These are phyloP conservation scores for Sinocyclocheilus anophthalmus DNA, from an alignment of 2,113 vertebrate species.

Conservation along the genomic window DNA sequence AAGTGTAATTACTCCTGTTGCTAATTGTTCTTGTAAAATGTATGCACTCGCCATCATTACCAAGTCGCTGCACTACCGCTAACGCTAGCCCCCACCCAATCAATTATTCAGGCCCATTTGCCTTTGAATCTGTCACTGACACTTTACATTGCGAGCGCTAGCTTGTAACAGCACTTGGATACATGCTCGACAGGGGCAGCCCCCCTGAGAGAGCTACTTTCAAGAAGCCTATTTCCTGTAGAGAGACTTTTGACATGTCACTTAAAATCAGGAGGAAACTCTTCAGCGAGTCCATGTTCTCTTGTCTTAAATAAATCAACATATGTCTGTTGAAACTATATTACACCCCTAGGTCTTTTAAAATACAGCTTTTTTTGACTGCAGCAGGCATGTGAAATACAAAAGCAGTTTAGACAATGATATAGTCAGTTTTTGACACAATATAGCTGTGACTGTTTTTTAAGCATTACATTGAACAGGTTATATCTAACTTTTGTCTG, in stretches of 20 bases:
- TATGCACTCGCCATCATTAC: constrained; percentile 62
- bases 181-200: constrained; percentile 62
- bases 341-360: constrained; percentile 57
- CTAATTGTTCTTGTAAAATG: constrained; percentile 72
- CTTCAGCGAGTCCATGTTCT: constrained; percentile 55
- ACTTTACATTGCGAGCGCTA: constrained; percentile 55
- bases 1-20: constrained; percentile 75
- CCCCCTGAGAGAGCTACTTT: constrained; percentile 63
- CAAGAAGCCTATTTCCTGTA: constrained; percentile 62
- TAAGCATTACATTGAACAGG: neutral
- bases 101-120: constrained; percentile 74
- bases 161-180: constrained; percentile 62
- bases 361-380: constrained; percentile 24
- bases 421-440: neutral
- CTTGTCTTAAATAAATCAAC: constrained; percentile 67
- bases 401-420: constrained; percentile 28
- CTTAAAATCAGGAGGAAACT: constrained; percentile 71
- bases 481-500: too few relatives aligned
- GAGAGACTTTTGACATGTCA: constrained; percentile 73
- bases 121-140: constrained; percentile 67
- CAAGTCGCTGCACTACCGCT: constrained; percentile 54
- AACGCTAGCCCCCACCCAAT: constrained; percentile 48
- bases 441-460: neutral
- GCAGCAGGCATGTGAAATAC: constrained; percentile 30
- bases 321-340: constrained; percentile 57